phyloP scores from a whole-genome alignment of 2,113 vertebrate species.

The Cinclus mexicanus region DNA sequence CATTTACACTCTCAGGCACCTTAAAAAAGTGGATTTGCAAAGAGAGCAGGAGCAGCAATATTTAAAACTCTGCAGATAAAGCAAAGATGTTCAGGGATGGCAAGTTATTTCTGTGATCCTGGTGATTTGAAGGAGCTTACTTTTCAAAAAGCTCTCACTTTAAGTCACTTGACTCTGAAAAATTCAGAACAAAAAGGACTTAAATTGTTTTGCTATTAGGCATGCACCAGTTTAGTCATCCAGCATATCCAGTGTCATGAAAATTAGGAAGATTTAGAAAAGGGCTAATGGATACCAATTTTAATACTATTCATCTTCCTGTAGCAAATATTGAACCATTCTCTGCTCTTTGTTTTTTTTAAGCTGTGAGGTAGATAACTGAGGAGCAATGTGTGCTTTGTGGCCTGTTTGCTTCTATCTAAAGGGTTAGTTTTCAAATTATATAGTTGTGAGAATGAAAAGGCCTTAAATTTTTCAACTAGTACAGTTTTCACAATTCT shows the following conservation, averaged over 20 bases:
- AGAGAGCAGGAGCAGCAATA: neutral
- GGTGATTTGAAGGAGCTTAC: neutral
- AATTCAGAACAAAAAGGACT: neutral
- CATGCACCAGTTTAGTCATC: neutral
- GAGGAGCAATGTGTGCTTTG: neutral
- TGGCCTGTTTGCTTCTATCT: neutral
- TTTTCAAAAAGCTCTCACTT: neutral
- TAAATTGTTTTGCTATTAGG: neutral
- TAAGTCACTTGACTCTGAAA: neutral
- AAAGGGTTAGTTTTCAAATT: neutral
- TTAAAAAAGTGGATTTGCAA: neutral
- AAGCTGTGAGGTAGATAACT: neutral
- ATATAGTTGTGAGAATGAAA: conserved; percentile 7
- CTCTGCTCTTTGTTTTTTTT: neutral
- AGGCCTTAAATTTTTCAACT: conserved; percentile 32
- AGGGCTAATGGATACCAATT: conserved; percentile 39
- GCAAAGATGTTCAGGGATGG: neutral
- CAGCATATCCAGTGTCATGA: neutral
- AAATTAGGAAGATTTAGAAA: conserved; percentile 10
- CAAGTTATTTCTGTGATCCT: neutral
- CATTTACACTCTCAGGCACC: neutral
- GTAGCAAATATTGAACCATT: neutral
- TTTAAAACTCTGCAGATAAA: neutral
- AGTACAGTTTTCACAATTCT: neutral
- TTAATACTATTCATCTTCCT: neutral